Percentiles rank a stretch among this genome's conserved stretches.
Evolutionary conservation across 2,797 vertebrate genomes (phyloP).

Genomic region (Diplodus puntazzo): DNA sequence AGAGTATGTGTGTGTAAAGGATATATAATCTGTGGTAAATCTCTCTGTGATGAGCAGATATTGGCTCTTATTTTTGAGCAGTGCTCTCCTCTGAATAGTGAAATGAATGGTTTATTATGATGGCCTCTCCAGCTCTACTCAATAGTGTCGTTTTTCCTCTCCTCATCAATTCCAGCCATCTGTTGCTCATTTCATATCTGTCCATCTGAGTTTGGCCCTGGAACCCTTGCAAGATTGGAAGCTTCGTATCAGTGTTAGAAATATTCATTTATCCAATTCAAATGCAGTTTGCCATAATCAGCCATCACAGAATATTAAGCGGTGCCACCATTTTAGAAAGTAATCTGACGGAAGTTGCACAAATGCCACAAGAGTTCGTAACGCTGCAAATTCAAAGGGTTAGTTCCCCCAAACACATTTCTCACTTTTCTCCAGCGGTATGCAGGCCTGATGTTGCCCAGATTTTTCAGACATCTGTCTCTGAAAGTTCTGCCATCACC

Average conservation of each 20-base stretch:
- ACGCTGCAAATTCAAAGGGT: slow-evolving; percentile 2
- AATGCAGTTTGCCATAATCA: slow-evolving; percentile 55
- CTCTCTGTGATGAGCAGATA: slow-evolving; percentile 60
- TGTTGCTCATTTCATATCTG: slow-evolving; percentile 85
- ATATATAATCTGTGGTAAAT: slow-evolving; percentile 47
- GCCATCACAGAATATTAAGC: slow-evolving; percentile 38
- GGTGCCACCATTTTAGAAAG: slow-evolving; percentile 38
- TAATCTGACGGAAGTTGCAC: slow-evolving; percentile 24
- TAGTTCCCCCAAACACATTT: slow-evolving; percentile 15
- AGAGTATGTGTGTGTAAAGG: slow-evolving; percentile 15
- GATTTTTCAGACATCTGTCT: slow-evolving; percentile 7
- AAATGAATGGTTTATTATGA: slow-evolving; percentile 77
- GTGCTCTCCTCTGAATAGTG: slow-evolving; percentile 62
- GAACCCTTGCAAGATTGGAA: slow-evolving; percentile 68
- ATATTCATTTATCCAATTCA: slow-evolving; percentile 68
- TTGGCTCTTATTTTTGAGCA: slow-evolving; percentile 56
- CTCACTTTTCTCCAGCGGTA: background rate
- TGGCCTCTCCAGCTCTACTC: slow-evolving; percentile 74
- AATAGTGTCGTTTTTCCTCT: slow-evolving; percentile 77
- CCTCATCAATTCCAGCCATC: slow-evolving; percentile 83
- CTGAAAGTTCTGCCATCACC: background rate
- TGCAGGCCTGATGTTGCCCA: background rate
- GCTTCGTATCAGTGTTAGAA: slow-evolving; percentile 65
- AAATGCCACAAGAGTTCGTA: slow-evolving; percentile 12
- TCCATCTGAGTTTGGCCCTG: slow-evolving; percentile 78